phyloP scores from a whole-genome alignment of 2,797 vertebrate species.

The Diglossa cyanea region DNA sequence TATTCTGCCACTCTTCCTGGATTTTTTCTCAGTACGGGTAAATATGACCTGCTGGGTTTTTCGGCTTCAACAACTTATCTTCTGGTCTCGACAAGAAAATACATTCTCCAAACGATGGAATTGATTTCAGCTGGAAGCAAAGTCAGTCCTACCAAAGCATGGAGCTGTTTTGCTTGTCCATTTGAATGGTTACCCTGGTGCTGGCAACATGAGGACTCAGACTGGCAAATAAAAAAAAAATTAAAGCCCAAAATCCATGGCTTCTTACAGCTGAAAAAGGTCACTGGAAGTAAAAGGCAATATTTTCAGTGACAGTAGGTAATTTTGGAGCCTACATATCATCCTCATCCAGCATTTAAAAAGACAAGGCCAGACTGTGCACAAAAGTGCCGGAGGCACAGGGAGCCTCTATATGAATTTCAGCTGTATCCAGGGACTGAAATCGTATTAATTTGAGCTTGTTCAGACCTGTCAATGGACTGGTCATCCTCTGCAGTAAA shows the following conservation, averaged over 20 bases:
- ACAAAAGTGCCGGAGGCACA: not conserved
- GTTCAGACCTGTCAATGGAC: not conserved
- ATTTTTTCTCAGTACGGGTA: not conserved
- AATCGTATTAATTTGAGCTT: not conserved
- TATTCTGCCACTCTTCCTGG: not conserved
- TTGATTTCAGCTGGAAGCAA: not conserved
- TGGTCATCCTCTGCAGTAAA: not conserved
- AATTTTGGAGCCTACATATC: not conserved
- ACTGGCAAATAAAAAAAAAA: not conserved
- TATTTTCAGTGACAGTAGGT: not conserved
- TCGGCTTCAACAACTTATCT: not conserved
- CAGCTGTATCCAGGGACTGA: not conserved
- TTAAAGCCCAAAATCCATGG: not conserved
- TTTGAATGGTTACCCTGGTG: not conserved
- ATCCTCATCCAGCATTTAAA: not conserved
- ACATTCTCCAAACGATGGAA: not conserved
- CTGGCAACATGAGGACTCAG: not conserved
- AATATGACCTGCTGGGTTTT: not conserved
- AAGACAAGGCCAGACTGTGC: not conserved
- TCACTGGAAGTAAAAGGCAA: not conserved
- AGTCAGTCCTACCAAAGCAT: not conserved
- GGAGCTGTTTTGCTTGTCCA: not conserved
- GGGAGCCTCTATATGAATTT: not conserved
- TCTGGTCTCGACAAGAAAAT: not conserved
- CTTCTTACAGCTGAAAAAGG: not conserved